Conservation (phyloP, 2,888 invertebrate genomes). For the Steinernema scapterisci region DNA sequence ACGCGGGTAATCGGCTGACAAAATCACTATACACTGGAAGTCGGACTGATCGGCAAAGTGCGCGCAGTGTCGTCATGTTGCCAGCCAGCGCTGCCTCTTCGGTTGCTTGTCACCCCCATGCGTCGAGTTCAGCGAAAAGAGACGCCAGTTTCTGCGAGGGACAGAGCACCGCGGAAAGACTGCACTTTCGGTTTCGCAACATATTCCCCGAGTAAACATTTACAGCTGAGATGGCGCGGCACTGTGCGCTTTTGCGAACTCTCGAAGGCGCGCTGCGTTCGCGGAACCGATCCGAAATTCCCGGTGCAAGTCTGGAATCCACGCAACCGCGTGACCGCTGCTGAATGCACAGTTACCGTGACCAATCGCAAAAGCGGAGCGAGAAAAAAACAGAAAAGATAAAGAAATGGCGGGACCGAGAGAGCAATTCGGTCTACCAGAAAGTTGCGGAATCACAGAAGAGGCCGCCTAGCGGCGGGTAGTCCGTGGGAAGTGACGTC, state of each 20-base stretch:
- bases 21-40: slow-evolving; percentile 27
- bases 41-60: slow-evolving; percentile 17
- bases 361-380: background rate
- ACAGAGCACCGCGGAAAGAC: slow-evolving; percentile 3
- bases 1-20: background rate
- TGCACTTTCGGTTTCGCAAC: slow-evolving; percentile 26
- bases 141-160: slow-evolving; percentile 11
- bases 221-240: slow-evolving; percentile 18
- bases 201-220: slow-evolving; percentile 19
- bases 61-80: slow-evolving; percentile 8
- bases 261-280: background rate
- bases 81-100: slow-evolving; percentile 25
- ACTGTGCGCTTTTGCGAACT: background rate
- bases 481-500: slow-evolving; percentile 2
- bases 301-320: background rate
- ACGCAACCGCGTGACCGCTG: too few species aligned
- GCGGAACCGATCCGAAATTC: background rate
- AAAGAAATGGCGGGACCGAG: background rate
- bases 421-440: background rate
- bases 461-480: slow-evolving; percentile 1
- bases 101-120: slow-evolving; percentile 23
- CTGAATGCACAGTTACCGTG: background rate
- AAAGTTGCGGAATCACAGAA: slow-evolving; percentile 25
- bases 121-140: slow-evolving; percentile 15
- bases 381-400: background rate